Percentiles rank a stretch among this genome's conserved stretches.
phyloP scores from a whole-genome alignment of 2,113 vertebrate genomes.

The Choloepus hoffmanni region DNA sequence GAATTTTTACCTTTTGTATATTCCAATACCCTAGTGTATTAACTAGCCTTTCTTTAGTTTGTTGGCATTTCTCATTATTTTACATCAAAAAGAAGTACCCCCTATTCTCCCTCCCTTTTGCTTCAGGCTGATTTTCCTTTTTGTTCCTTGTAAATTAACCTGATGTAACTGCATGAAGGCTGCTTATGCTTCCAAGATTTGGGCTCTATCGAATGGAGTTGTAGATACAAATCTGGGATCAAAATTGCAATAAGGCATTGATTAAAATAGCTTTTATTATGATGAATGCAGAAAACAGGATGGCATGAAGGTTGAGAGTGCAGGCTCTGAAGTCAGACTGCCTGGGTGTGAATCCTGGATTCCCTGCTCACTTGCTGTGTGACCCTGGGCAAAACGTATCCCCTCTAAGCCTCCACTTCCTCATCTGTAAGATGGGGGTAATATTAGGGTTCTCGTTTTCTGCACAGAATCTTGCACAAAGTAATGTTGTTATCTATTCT shows the following conservation, averaged over 20 bases:
- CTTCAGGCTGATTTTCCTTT: constrained; percentile 36
- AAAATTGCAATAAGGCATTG: neutral
- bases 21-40: neutral
- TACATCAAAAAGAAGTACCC: neutral
- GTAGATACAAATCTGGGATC: constrained; percentile 10
- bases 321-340: neutral
- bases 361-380: neutral
- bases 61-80: constrained; percentile 18
- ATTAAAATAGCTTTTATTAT: neutral
- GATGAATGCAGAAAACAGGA: neutral
- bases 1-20: neutral
- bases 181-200: constrained; percentile 2
- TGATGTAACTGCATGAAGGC: neutral
- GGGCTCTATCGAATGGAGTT: neutral
- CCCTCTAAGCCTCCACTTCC: neutral
- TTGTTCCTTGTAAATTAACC: neutral
- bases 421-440: neutral
- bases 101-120: neutral
- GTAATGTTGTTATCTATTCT: constrained; percentile 59
- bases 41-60: neutral
- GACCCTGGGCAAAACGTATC: neutral
- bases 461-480: constrained; percentile 20
- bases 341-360: neutral
- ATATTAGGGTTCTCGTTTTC: constrained; percentile 44
- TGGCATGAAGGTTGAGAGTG: neutral